Evolutionary conservation across 1,140 invertebrate genomes (phyloP), one percentile per base, ranked within the genome.

Genomic region (Uloborus diversus): DNA sequence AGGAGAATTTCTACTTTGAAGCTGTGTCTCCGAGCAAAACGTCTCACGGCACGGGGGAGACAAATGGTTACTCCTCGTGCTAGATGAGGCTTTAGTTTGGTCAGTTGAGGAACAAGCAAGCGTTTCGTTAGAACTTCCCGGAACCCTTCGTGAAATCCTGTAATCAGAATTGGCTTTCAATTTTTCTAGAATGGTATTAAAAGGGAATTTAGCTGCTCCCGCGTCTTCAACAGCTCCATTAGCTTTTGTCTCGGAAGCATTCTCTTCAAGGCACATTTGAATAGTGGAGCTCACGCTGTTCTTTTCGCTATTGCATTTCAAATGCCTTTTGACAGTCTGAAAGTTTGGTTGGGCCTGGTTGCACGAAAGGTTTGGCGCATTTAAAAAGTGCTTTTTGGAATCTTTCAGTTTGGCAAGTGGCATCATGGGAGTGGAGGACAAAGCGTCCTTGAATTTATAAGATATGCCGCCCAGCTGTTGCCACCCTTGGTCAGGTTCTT

Each of bases 121-220:
- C 23, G 17, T 28, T 49, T 66, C 64, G 9, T 47, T 37, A 14
- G 25, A 14, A 17, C 23, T 14, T n/a, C 5, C n/a, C 11, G 47
- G 23, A 66, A 33, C 23, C 42, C 56, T 57, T 64, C 42, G 61
- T 17, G 76, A 68, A 1, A 68, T 25, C 49, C 65, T 69, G 9
- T 42, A 68, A 4, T 79, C 65, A 2, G 76, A 69, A 33, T 79
- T 79, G 1, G 76, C 33, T 35, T 79, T 79, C 2, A 79, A 28
- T 23, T 69, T 79, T 30, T 79, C 76, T 14, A 79, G 32, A 27
- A 79, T 79, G 32, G 76, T 47, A n/a, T 28, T 68, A 13, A 79
- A 79, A 27, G 76, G 76, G 49, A 79, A 79, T 57, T 68, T 69
- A 20, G 51, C 51, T 59, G 20, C n/a, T 27, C 37, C 59, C 11